Conservation (phyloP, 1,140 invertebrate genomes). For the Venustaconcha ellipsiformis region DNA sequence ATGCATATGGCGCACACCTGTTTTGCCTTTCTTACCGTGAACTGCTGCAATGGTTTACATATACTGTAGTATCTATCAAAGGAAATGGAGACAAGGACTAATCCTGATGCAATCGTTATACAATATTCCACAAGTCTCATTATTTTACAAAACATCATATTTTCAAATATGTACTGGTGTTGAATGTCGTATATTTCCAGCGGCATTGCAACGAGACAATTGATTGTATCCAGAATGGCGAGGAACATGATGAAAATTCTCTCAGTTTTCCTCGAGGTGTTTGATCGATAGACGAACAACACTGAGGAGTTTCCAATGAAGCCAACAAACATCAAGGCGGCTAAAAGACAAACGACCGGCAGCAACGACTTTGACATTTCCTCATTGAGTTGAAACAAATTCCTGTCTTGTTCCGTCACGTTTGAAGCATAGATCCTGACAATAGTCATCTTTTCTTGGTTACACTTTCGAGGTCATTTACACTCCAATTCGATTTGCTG, state of each 20-base stretch:
- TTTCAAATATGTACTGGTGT: slow-evolving; percentile 44
- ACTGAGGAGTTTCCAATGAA: slow-evolving; percentile 50
- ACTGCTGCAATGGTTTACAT: slow-evolving; percentile 35
- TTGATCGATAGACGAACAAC: slow-evolving; percentile 44
- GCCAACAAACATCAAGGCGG: slow-evolving; percentile 45
- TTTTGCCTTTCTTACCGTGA: slow-evolving; percentile 38
- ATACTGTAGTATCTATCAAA: slow-evolving; percentile 53
- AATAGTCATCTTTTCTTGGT: no score
- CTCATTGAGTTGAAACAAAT: no score
- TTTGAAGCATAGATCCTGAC: no score
- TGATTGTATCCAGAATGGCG: slow-evolving; percentile 51
- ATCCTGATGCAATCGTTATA: slow-evolving; percentile 42
- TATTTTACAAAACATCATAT: slow-evolving; percentile 41
- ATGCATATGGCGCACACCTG: slow-evolving; percentile 32
- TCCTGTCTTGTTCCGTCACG: no score
- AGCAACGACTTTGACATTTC: no score
- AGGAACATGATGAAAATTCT: slow-evolving; percentile 53
- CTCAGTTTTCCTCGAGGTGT: slow-evolving; percentile 44
- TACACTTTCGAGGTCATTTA: no score
- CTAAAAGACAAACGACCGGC: no score
- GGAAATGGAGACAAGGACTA: slow-evolving; percentile 49
- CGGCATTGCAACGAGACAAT: slow-evolving; percentile 51
- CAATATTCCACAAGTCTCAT: slow-evolving; percentile 44
- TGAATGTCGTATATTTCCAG: slow-evolving; percentile 55
- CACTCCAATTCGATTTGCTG: no score